A percentile compares a stretch with the other conserved stretches of the same genome.
phyloP scores from a whole-genome alignment of 2,113 vertebrate species.

The Vicugna pacos region DNA sequence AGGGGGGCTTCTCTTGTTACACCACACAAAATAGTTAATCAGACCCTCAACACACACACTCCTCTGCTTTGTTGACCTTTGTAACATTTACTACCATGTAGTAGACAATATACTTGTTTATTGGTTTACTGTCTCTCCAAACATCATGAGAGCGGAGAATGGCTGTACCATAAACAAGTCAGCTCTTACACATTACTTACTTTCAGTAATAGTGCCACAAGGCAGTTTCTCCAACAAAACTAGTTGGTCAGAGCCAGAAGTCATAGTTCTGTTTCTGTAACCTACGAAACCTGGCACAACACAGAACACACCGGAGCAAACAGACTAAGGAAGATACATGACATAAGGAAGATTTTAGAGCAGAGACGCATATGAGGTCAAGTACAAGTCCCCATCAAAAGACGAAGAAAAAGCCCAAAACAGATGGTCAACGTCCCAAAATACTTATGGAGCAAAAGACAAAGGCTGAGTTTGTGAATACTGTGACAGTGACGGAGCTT shows the following conservation, averaged over 20 bases:
- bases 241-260: neutral
- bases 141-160: neutral
- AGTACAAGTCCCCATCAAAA: neutral
- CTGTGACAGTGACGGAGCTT: neutral
- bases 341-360: neutral
- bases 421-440: neutral
- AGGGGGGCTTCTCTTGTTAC: neutral
- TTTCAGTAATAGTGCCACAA: neutral
- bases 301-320: neutral
- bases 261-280: neutral
- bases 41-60: neutral
- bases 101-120: too few species aligned
- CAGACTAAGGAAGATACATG: neutral
- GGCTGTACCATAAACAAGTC: neutral
- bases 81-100: neutral
- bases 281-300: neutral
- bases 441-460: neutral
- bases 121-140: neutral
- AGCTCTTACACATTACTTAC: neutral
- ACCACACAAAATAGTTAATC: neutral
- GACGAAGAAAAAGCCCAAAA: neutral
- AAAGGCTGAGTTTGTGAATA: neutral
- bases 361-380: neutral
- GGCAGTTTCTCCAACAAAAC: slow-evolving; percentile 41
- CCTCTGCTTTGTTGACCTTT: neutral